Percentiles rank a stretch among this genome's conserved stretches.
These are phyloP conservation scores for Drosophila fungiperda DNA, from an alignment of 2,888 invertebrate species.

Conservation along the genomic window DNA sequence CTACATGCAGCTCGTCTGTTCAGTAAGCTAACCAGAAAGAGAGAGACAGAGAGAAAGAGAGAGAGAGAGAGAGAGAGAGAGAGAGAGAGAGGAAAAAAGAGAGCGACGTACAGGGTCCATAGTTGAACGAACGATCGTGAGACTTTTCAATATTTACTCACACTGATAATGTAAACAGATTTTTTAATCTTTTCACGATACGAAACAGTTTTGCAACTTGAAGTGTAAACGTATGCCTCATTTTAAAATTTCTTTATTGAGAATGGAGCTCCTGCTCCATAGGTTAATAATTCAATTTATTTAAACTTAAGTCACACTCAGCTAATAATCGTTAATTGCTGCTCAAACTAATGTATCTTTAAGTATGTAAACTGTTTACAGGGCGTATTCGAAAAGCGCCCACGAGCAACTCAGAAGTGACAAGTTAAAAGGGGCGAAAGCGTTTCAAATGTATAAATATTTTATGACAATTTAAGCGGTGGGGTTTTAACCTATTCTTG, in stretches of 20 bases:
- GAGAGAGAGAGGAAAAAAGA: not conserved
- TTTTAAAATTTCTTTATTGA: not conserved
- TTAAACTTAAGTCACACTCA: constrained; percentile 14
- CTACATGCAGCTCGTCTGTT: constrained; percentile 20
- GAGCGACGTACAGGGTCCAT: constrained; percentile 35
- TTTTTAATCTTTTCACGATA: constrained; percentile 48
- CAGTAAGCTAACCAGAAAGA: not conserved
- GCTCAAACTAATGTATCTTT: not conserved
- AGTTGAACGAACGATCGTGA: constrained; percentile 63
- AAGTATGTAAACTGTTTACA: not conserved
- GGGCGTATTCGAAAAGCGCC: not conserved
- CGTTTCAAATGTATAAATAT: not conserved
- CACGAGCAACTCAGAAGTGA: not conserved
- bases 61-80: not conserved
- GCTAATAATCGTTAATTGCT: not conserved
- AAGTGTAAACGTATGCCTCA: constrained; percentile 3
- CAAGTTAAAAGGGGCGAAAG: not conserved
- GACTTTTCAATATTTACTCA: constrained; percentile 29
- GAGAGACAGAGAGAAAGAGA: not conserved
- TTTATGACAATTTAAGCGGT: not conserved
- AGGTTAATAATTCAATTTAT: constrained; percentile 25
- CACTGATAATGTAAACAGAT: constrained; percentile 28
- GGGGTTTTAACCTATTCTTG: not conserved
- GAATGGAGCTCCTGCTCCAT: not conserved
- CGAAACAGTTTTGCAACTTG: constrained; percentile 1